These are phyloP conservation scores for Halcyon smyrnensis DNA, from an alignment of 2,797 vertebrate species.

Conservation along the genomic window DNA sequence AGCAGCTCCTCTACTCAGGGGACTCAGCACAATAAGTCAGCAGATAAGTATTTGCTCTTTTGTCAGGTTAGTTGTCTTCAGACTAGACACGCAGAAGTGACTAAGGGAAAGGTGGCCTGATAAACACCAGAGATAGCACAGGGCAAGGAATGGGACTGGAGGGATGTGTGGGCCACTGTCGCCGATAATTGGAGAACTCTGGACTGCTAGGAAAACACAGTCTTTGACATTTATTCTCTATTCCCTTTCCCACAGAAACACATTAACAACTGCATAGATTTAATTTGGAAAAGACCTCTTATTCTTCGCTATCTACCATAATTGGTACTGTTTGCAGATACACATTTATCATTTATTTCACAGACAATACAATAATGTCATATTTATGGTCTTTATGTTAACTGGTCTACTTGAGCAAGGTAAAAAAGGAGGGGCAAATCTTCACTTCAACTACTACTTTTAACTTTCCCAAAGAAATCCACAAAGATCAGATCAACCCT, in stretches of 20 bases:
- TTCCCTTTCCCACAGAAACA: neutral
- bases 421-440: neutral
- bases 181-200: neutral
- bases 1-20: neutral
- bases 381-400: neutral
- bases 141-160: neutral
- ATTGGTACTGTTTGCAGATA: neutral
- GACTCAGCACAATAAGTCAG: neutral
- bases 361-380: neutral
- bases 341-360: neutral
- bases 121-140: neutral
- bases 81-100: neutral
- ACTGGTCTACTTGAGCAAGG: neutral
- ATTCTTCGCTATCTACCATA: neutral
- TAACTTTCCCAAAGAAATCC: neutral
- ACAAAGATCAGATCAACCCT: neutral
- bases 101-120: neutral
- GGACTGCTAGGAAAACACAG: neutral
- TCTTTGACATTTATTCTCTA: neutral
- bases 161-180: neutral
- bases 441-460: neutral
- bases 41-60: neutral
- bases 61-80: conserved; percentile 1
- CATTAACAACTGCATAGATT: neutral
- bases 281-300: neutral